Base-by-base conservation (phyloP, 2,888 invertebrate genomes). In the Idaea biselata region DNA sequence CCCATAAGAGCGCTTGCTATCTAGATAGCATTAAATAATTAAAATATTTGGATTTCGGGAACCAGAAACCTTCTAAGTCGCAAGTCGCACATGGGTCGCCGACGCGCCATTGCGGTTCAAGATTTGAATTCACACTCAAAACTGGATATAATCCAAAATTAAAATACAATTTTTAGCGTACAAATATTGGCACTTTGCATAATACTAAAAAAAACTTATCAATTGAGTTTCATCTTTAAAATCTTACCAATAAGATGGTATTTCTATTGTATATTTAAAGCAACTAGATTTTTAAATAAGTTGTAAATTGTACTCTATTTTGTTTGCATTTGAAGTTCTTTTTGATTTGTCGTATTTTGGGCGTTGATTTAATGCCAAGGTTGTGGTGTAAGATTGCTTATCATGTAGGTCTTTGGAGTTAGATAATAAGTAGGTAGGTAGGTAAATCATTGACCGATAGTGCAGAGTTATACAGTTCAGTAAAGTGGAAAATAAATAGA, bases 391-490 rank as follows among this genome's bases (percentile, higher is more conserved):
- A 55, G 7, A 55, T 17, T 55, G 55, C 16, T 55, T 55, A 55
- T 55, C 55, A 55, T 55, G 1, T 54, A 54, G 54, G 55, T 55
- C 18, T 55, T 18, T 16, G 55, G 8, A n/a, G 16, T 55, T 55
- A n/a, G 55, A 55, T 44, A 44, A 44, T 44, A 58, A 56, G 44
- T 64, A 58, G 33, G 56, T 18, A 44, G 11, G 44, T 44, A 44
- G 44, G 44, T 44, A 44, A 14, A 14, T 44, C 44, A 44, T 44
- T 44, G 44, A 44, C 44, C 44, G 44, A 44, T 44, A 7, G 11
- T 44, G 5, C 25, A 5, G 1, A 25, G 25, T 25, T 3, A 25
- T 25, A 3, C 5, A 25, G 5, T 25, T 5, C 1, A 25, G 25
- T 25, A 3, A 3, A 25, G 25, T 1, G 5, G 5, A 25, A 3